Evolutionary conservation across 2,888 invertebrate genomes (phyloP).

Genomic region (Erpobdella octoculata): DNA sequence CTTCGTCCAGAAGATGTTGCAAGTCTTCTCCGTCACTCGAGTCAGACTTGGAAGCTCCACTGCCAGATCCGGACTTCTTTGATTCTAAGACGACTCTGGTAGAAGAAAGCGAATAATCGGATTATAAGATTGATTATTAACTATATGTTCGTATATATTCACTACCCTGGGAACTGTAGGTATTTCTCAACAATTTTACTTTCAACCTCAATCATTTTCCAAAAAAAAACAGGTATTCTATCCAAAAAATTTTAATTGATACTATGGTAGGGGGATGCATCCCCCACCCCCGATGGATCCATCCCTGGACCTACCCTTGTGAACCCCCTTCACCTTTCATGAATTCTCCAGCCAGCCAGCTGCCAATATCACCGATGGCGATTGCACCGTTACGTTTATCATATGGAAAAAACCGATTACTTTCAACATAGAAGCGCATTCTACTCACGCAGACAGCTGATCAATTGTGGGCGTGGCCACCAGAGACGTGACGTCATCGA

Average conservation of each 20-base stretch:
- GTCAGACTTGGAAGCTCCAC: background rate
- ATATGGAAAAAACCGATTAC: too few species aligned
- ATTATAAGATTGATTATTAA: background rate
- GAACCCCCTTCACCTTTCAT: too few species aligned
- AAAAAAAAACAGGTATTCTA: too few species aligned
- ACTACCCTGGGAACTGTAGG: background rate
- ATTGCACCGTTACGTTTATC: too few species aligned
- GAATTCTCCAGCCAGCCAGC: too few species aligned
- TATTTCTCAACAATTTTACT: background rate
- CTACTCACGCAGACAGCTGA: background rate
- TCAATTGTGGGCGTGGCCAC: background rate
- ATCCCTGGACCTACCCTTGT: too few species aligned
- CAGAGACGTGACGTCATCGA: constrained; percentile 24
- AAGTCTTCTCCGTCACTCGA: background rate
- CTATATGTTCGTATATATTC: background rate
- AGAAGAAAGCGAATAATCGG: background rate
- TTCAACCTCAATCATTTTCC: too few species aligned
- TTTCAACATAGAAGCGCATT: background rate
- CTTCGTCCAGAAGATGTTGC: background rate
- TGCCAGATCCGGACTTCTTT: background rate
- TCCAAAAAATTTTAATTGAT: too few species aligned
- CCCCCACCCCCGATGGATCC: too few species aligned
- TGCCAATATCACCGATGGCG: too few species aligned
- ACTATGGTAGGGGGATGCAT: too few species aligned
- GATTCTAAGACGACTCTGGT: background rate